phyloP scores from a whole-genome alignment of 92 coral and sea anemone species.

The Hydrozoanthus gracilis region DNA sequence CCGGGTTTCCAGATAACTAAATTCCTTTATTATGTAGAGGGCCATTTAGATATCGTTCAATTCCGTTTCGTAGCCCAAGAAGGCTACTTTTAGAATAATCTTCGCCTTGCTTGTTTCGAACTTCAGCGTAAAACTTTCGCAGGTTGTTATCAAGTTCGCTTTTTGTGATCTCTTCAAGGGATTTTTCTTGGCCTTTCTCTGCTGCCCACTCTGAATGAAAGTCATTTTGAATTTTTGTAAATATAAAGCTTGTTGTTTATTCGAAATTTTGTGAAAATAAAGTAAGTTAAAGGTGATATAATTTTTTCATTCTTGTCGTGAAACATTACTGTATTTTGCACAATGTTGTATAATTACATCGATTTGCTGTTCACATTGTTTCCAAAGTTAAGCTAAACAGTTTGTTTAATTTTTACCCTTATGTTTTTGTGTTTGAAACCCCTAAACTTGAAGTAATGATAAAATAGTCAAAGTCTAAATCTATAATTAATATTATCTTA shows the following conservation, averaged over 20 bases:
- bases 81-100: constrained; percentile 31
- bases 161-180: constrained; percentile 22
- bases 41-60: constrained; percentile 40
- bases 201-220: constrained; percentile 50
- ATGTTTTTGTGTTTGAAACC: no score
- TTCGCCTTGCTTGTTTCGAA: constrained; percentile 51
- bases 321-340: no score
- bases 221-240: background rate
- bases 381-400: no score
- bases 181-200: constrained; percentile 16
- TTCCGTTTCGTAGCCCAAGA: constrained; percentile 45
- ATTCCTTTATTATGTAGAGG: constrained; percentile 55
- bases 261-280: no score
- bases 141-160: constrained; percentile 40
- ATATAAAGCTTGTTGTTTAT: background rate
- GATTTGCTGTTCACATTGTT: no score
- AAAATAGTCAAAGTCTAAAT: no score
- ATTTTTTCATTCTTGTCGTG: no score
- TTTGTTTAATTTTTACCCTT: no score
- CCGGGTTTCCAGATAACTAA: constrained; percentile 44
- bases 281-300: no score
- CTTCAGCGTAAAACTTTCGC: constrained; percentile 55
- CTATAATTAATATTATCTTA: no score
- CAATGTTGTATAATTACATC: no score
- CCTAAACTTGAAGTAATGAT: no score